Conservation (phyloP, 2,113 vertebrate genomes). For the Cyanoramphus novaezelandiae region DNA sequence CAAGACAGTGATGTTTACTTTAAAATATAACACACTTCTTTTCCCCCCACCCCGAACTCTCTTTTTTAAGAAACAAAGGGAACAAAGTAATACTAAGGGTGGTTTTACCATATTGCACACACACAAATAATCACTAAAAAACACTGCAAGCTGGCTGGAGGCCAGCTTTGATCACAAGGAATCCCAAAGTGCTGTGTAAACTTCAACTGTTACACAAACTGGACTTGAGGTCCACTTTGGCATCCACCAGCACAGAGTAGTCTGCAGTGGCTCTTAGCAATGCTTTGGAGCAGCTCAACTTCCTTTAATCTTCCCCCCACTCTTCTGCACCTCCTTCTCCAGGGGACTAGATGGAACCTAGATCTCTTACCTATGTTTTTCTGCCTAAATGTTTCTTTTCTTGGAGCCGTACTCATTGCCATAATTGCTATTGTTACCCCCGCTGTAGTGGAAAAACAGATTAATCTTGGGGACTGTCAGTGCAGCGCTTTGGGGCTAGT, state of each 20-base stretch:
- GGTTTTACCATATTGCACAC: not conserved
- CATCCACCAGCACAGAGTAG: accelerated
- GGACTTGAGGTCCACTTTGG: not conserved
- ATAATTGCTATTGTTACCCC: not conserved
- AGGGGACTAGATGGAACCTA: not conserved
- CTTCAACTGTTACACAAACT: not conserved
- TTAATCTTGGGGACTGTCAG: not conserved
- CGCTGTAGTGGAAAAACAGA: not conserved
- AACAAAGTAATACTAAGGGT: not conserved
- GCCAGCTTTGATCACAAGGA: not conserved
- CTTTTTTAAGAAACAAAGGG: not conserved
- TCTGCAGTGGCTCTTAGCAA: not conserved
- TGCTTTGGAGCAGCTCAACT: not conserved
- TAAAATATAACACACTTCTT: not conserved
- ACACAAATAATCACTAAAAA: not conserved
- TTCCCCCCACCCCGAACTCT: accelerated
- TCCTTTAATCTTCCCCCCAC: not conserved
- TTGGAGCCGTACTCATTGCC: not conserved
- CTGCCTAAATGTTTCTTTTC: not conserved
- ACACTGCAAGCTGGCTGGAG: not conserved
- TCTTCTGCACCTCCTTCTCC: not conserved
- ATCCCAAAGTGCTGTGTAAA: not conserved
- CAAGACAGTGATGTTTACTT: not conserved
- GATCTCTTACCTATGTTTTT: not conserved
- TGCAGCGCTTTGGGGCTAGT: not conserved